These are phyloP conservation scores for Anhinga rufa DNA, from an alignment of 2,113 vertebrate species.

Conservation along the genomic window DNA sequence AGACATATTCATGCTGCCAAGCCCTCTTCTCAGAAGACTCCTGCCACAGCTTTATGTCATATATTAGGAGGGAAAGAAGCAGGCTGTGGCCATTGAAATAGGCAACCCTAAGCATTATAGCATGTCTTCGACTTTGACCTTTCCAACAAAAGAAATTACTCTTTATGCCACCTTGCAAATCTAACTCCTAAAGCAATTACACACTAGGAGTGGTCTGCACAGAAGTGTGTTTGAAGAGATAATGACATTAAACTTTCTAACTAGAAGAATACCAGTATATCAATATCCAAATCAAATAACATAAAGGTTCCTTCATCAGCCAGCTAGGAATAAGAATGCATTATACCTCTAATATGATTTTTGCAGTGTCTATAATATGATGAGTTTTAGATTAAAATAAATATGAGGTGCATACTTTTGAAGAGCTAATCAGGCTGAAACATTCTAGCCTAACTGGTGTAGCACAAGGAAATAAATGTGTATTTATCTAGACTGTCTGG, in stretches of 20 bases:
- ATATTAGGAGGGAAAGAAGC: not conserved
- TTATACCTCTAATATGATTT: slow-evolving; percentile 33
- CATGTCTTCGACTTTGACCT: not conserved
- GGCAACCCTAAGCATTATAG: not conserved
- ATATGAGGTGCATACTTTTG: slow-evolving; percentile 1
- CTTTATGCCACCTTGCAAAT: not conserved
- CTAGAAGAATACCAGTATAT: not conserved
- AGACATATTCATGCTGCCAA: not conserved
- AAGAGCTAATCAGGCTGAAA: slow-evolving; percentile 24
- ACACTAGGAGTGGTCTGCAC: not conserved
- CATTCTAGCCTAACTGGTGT: not conserved
- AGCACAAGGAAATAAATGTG: not conserved
- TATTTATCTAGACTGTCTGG: not conserved
- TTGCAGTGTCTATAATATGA: slow-evolving; percentile 7
- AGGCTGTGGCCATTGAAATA: not conserved
- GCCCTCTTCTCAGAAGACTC: not conserved
- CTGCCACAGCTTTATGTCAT: not conserved
- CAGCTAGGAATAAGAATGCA: not conserved
- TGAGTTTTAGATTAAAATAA: slow-evolving; percentile 55
- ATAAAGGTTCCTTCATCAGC: slow-evolving; percentile 33
- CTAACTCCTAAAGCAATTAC: slow-evolving; percentile 14
- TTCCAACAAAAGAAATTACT: not conserved
- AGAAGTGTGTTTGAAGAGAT: slow-evolving; percentile 24
- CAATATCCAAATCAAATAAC: slow-evolving; percentile 57
- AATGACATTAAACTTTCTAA: slow-evolving; percentile 44